These are phyloP conservation scores for Pogonomyrmex californicus DNA, from an alignment of 1,140 invertebrate genomes.

Conservation along the genomic window DNA sequence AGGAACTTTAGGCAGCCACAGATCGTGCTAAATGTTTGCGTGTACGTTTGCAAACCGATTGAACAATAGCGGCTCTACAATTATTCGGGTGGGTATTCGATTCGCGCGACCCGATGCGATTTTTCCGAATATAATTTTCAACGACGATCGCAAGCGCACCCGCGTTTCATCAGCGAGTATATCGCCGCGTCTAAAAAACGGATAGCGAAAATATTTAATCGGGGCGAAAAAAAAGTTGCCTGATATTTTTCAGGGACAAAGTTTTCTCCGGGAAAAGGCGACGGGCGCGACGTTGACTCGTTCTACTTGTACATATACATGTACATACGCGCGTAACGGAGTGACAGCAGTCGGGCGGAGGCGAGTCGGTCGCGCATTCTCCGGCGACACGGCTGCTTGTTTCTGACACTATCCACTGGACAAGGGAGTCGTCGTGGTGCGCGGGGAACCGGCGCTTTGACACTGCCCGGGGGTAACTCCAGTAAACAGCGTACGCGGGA, in stretches of 20 bases:
- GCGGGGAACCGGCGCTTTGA: conserved; percentile 69
- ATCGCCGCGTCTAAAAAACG: neutral
- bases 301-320: conserved; percentile 20
- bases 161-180: neutral
- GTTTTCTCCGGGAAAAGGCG: conserved; percentile 18
- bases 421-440: conserved; percentile 39
- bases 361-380: conserved; percentile 43
- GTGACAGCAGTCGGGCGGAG: conserved; percentile 43
- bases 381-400: conserved; percentile 48
- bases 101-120: neutral
- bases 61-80: neutral
- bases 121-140: neutral
- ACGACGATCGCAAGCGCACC: neutral
- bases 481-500: conserved; percentile 72
- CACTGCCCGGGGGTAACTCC: conserved; percentile 68
- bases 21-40: neutral
- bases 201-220: conserved; percentile 34
- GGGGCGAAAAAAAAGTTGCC: conserved; percentile 20
- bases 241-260: conserved; percentile 53
- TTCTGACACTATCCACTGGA: conserved; percentile 62
- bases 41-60: neutral
- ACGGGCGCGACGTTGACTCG: conserved; percentile 40
- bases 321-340: conserved; percentile 6
- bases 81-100: neutral
- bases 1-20: neutral